Percentiles rank a stretch among this genome's conserved stretches.
Evolutionary conservation across 2,888 invertebrate species (phyloP).

Genomic region (Eucera pruinosa): DNA sequence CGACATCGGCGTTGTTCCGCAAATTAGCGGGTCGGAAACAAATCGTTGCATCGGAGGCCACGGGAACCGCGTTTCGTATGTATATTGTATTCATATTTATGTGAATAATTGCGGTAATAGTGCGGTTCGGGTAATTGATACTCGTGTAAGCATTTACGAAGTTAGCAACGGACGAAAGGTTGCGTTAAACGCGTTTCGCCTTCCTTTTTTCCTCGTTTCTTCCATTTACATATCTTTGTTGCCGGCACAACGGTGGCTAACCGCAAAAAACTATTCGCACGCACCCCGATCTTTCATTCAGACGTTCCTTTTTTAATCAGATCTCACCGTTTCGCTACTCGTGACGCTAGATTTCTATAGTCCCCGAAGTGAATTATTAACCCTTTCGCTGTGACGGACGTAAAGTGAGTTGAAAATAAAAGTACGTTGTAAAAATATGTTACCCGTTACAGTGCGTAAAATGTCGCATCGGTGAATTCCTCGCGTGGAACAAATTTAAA

Average conservation of each 20-base stretch:
- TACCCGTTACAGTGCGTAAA: no score
- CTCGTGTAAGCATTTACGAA: conserved; percentile 53
- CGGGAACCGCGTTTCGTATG: conserved; percentile 31
- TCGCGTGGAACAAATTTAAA: no score
- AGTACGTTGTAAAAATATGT: no score
- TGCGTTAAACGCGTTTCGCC: not conserved
- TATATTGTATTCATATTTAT: conserved; percentile 64
- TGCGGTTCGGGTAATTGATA: conserved; percentile 61
- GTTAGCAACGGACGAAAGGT: conserved; percentile 15
- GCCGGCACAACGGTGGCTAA: no score
- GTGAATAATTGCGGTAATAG: conserved; percentile 64
- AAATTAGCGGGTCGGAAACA: conserved; percentile 36
- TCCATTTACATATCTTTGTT: conserved; percentile 24
- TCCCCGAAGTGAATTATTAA: no score
- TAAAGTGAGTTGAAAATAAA: no score
- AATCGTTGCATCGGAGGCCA: conserved; percentile 25
- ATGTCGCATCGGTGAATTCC: no score
- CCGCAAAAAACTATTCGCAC: no score
- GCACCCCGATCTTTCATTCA: no score
- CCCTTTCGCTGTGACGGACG: no score
- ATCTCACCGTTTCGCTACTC: not conserved
- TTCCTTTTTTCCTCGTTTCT: not conserved
- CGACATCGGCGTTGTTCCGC: conserved; percentile 20
- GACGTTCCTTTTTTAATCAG: no score
- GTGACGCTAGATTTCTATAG: no score